A percentile compares a stretch with the other conserved stretches of the same genome.
These are phyloP conservation scores for Eupelmus urozonus DNA, from an alignment of 2,888 invertebrate genomes.

Conservation along the genomic window DNA sequence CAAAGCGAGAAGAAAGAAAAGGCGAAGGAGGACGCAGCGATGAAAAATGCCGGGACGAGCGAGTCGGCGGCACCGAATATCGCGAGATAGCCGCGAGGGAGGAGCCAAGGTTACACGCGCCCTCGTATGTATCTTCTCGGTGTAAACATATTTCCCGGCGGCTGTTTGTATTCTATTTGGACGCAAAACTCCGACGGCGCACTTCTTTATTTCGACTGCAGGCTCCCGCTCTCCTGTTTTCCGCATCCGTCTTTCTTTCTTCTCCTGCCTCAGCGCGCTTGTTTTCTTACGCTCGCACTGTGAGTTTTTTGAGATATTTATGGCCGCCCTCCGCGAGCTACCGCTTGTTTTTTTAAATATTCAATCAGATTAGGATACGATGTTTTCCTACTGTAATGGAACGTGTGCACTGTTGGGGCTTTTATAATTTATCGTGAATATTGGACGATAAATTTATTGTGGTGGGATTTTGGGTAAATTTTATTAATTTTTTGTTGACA, in stretches of 20 bases:
- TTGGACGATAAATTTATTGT: no score
- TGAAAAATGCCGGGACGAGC: constrained; percentile 25
- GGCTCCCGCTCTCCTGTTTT: neutral
- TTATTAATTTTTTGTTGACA: no score
- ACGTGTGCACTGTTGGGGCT: no score
- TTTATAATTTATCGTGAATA: no score
- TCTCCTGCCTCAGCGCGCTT: neutral
- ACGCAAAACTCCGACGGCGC: constrained; percentile 55
- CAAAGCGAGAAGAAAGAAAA: neutral
- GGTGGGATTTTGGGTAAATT: no score
- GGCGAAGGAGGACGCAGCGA: neutral
- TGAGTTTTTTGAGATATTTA: no score
- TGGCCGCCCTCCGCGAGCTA: no score
- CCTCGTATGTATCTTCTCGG: constrained; percentile 35
- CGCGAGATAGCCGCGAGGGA: constrained; percentile 28
- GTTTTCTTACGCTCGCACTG: constrained; percentile 6
- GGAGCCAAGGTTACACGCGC: constrained; percentile 42
- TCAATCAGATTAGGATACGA: no score
- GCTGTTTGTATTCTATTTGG: constrained; percentile 72
- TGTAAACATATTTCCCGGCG: constrained; percentile 70
- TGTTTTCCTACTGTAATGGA: no score
- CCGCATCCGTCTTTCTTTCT: constrained; percentile 11
- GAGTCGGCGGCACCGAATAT: neutral
- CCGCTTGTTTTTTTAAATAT: no score
- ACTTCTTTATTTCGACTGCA: constrained; percentile 33